phyloP scores from a whole-genome alignment of 2,113 vertebrate genomes.

The Dermatemys mawii region DNA sequence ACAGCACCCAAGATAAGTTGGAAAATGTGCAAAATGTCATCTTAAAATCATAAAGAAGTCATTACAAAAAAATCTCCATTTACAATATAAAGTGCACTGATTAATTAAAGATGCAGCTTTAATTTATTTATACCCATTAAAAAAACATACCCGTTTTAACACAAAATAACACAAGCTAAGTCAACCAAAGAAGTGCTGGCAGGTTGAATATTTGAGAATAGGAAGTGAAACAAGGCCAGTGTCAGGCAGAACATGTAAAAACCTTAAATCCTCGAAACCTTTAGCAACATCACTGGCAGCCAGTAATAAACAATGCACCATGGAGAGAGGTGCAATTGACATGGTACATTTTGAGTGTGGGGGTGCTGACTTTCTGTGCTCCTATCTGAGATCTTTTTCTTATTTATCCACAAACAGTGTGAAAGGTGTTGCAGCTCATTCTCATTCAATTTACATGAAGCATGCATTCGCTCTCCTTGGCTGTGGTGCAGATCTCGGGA shows the following conservation, averaged over 20 bases:
- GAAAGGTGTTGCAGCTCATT: neutral
- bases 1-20: neutral
- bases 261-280: constrained; percentile 2
- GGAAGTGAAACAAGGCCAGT: neutral
- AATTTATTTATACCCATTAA: constrained; percentile 72
- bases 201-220: neutral
- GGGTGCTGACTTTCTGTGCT: neutral
- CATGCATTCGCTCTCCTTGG: neutral
- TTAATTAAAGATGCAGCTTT: constrained; percentile 71
- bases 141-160: constrained; percentile 53
- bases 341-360: too few relatives aligned
- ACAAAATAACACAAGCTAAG: constrained; percentile 46
- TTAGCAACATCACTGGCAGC: neutral
- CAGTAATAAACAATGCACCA: neutral
- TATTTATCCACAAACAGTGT: neutral
- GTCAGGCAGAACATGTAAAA: constrained; percentile 11
- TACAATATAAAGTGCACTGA: constrained; percentile 50
- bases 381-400: neutral
- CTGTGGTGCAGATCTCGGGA: rapidly evolving
- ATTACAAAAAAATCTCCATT: constrained; percentile 52
- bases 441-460: neutral
- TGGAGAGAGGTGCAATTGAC: neutral
- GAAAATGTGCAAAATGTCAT: constrained; percentile 40
- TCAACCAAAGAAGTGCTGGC: constrained; percentile 50
- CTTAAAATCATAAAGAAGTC: constrained; percentile 46